A percentile compares a stretch with the other conserved stretches of the same genome.
phyloP scores from a whole-genome alignment of 1,140 invertebrate genomes.

The Campodea augens region DNA sequence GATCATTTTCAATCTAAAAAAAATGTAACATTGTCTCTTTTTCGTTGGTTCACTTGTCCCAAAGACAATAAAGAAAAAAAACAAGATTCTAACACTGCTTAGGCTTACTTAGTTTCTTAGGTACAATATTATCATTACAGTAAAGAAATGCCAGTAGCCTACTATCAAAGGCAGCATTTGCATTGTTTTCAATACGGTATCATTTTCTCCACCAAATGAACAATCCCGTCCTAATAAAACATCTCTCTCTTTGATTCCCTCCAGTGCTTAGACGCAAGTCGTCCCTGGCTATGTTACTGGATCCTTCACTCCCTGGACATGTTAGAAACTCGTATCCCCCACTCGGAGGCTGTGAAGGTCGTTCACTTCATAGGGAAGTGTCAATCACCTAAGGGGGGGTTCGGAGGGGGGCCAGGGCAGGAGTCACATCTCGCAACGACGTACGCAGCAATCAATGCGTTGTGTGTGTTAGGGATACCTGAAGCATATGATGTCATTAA shows the following conservation, averaged over 20 bases:
- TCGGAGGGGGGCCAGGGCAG: conserved; percentile 85
- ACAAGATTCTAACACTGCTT: no score
- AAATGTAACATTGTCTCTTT: no score
- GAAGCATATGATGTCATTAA: conserved; percentile 75
- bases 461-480: conserved; percentile 70
- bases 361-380: conserved; percentile 41
- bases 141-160: no score
- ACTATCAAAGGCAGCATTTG: no score
- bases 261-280: conserved; percentile 73
- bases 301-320: conserved; percentile 75
- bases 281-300: conserved; percentile 92
- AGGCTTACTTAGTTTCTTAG: conserved; percentile 1
- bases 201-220: no score
- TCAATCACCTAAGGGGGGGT: conserved; percentile 48
- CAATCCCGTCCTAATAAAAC: not conserved
- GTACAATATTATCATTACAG: not conserved
- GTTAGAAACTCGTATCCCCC: conserved; percentile 47
- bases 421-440: conserved; percentile 84
- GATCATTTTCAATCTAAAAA: no score
- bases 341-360: conserved; percentile 41
- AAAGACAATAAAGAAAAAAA: no score
- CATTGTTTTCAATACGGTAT: no score
- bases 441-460: conserved; percentile 86
- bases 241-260: conserved; percentile 13
- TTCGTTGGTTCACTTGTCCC: no score